Conservation (phyloP, 2,113 vertebrate genomes). For the Petaurus breviceps region DNA sequence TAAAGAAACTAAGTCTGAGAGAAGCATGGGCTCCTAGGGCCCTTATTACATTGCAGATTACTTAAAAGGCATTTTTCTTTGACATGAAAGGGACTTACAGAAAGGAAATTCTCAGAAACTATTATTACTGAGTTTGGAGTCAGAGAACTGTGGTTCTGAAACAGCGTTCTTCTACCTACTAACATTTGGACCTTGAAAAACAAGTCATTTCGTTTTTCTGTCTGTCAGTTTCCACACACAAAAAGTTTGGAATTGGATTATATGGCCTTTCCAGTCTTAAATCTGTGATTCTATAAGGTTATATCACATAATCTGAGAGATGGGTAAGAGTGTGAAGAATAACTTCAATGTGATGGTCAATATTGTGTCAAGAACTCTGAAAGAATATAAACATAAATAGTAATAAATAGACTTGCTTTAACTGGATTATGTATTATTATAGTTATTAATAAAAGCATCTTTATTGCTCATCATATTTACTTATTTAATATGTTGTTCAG, state of each 20-base stretch:
- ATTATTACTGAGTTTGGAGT: background rate
- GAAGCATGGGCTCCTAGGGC: conserved; percentile 42
- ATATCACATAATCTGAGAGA: background rate
- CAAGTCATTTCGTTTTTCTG: background rate
- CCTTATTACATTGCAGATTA: conserved; percentile 17
- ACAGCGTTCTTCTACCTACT: background rate
- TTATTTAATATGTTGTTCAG: background rate
- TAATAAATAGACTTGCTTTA: background rate
- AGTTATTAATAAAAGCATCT: background rate
- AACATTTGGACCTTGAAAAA: background rate
- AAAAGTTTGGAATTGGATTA: background rate
- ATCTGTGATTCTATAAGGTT: background rate
- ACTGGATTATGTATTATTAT: background rate
- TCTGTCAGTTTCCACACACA: background rate
- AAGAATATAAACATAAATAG: background rate
- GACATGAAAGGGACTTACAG: conserved; percentile 28
- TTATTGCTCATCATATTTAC: background rate
- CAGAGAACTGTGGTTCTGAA: background rate
- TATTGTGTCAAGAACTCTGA: background rate
- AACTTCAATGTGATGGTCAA: conserved; percentile 30
- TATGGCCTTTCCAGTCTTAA: background rate
- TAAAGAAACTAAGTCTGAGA: background rate
- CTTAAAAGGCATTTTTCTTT: conserved; percentile 57
- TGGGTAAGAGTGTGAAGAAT: rapidly evolving
- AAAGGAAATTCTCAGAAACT: conserved; percentile 43